Conservation (phyloP, 2,888 invertebrate species). For the Sepiola atlantica region DNA sequence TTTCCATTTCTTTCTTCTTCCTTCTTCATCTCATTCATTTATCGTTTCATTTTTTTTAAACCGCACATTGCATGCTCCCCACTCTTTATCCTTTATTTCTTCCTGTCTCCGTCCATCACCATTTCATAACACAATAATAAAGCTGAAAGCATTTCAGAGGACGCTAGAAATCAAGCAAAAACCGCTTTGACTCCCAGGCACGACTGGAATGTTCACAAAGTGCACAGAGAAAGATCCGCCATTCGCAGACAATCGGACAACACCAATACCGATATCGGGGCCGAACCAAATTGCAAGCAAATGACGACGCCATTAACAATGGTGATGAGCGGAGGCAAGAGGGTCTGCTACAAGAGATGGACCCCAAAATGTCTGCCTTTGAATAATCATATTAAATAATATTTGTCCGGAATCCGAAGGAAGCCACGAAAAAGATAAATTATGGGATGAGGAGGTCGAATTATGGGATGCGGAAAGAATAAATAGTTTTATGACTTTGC, state of each 20-base stretch:
- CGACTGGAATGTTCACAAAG: background rate
- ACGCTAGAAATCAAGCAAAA: background rate
- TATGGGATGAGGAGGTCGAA: no score
- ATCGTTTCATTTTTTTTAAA: no score
- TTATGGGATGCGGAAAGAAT: no score
- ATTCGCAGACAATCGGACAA: background rate
- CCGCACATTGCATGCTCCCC: background rate
- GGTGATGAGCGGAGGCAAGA: background rate
- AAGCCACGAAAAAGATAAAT: background rate
- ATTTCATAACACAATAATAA: background rate
- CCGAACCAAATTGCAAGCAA: background rate
- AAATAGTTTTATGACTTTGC: no score
- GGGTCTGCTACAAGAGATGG: background rate
- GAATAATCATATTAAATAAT: background rate
- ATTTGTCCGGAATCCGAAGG: background rate
- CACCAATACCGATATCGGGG: background rate
- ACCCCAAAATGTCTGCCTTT: background rate
- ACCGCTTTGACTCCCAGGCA: background rate
- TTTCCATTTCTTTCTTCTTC: background rate
- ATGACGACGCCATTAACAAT: background rate
- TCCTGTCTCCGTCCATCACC: background rate
- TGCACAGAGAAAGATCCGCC: background rate
- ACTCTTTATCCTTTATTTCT: background rate
- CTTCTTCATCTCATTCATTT: background rate
- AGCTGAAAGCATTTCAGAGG: constrained; percentile 2